A percentile compares a stretch with the other conserved stretches of the same genome.
Conservation (phyloP, 2,888 invertebrate genomes). For the Cristatella mucedo region DNA sequence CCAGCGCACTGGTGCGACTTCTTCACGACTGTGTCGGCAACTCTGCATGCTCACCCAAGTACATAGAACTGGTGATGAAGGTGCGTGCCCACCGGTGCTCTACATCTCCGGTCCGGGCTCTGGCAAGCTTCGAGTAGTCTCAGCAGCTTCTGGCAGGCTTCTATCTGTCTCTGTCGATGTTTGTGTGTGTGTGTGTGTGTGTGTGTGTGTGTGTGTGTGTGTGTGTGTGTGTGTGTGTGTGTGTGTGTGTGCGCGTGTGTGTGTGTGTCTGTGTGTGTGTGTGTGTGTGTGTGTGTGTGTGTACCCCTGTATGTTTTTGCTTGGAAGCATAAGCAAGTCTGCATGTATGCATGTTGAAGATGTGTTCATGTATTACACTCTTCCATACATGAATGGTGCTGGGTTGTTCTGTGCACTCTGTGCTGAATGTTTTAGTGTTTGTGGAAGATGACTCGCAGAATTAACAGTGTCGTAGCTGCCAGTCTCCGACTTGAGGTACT, state of each 20-base stretch:
- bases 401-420: too few species aligned
- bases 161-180: too few species aligned
- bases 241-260: too few species aligned
- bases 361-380: neutral
- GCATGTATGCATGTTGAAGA: neutral
- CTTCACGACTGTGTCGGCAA: constrained; percentile 67
- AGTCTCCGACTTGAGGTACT: constrained; percentile 39
- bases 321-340: neutral
- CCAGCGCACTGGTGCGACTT: constrained; percentile 67
- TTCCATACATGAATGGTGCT: neutral
- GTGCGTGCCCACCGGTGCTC: too few species aligned
- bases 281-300: neutral
- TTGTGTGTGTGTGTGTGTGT: too few species aligned
- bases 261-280: too few species aligned
- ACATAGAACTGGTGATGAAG: constrained; percentile 40
- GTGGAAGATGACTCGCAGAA: constrained; percentile 79
- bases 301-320: too few species aligned
- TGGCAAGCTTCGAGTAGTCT: too few species aligned
- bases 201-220: too few species aligned
- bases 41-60: constrained; percentile 42
- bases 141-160: too few species aligned
- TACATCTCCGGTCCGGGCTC: too few species aligned
- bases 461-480: constrained; percentile 53
- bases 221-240: too few species aligned
- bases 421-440: constrained; percentile 61